Conservation (phyloP, 2,888 invertebrate genomes). For the Cephus runcator region DNA sequence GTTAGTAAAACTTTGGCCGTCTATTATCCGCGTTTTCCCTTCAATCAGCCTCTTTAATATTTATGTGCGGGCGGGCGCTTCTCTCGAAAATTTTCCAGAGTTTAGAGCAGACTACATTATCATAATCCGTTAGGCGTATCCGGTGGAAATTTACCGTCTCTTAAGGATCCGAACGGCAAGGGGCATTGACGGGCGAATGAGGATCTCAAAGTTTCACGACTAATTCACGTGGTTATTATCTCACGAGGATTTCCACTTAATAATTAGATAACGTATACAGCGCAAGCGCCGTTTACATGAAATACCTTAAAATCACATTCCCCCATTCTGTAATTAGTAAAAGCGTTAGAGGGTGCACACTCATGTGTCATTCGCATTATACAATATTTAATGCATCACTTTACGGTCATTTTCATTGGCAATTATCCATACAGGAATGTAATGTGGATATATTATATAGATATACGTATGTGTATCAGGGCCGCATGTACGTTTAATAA, state of each 20-base stretch:
- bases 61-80: conserved; percentile 42
- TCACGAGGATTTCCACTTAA: too few species aligned
- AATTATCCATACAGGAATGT: not conserved
- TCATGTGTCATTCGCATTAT: conserved; percentile 9
- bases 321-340: too few species aligned
- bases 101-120: conserved; percentile 54
- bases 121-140: conserved; percentile 45
- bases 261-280: too few species aligned
- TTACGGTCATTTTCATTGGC: conserved; percentile 29
- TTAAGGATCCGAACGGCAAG: too few species aligned
- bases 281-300: too few species aligned
- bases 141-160: not conserved
- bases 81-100: conserved; percentile 46
- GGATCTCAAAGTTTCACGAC: too few species aligned
- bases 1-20: not conserved
- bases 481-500: conserved; percentile 33
- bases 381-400: conserved; percentile 37
- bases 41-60: conserved; percentile 56
- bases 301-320: too few species aligned
- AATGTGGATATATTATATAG: not conserved
- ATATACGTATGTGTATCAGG: not conserved
- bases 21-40: conserved; percentile 22
- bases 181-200: too few species aligned
- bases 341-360: too few species aligned
- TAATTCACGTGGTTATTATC: too few species aligned